phyloP scores from a whole-genome alignment of 2,797 vertebrate genomes.

The Macropus fuliginosus region DNA sequence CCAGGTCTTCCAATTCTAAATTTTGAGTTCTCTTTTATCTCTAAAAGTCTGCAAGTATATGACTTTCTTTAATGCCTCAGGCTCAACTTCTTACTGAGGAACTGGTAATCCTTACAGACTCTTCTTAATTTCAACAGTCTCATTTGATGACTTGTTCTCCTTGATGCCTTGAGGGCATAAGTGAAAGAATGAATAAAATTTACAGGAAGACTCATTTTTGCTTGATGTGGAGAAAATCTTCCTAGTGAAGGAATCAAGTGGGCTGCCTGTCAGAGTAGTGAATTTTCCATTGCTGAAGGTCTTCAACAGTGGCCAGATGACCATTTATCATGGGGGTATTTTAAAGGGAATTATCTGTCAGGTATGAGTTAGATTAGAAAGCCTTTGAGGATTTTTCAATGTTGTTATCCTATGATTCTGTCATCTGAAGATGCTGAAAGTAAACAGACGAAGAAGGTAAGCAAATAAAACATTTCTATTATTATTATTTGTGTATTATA shows the following conservation, averaged over 20 bases:
- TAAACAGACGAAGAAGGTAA: not conserved
- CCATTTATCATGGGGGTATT: not conserved
- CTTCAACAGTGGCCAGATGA: not conserved
- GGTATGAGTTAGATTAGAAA: not conserved
- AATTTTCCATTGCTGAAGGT: not conserved
- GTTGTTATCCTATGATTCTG: not conserved
- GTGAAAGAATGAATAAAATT: not conserved
- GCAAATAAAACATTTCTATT: not conserved
- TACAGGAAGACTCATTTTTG: not conserved
- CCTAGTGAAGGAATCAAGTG: not conserved
- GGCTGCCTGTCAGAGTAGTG: not conserved
- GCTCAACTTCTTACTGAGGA: not conserved
- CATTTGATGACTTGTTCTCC: not conserved
- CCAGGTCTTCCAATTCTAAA: not conserved
- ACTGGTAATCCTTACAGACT: not conserved
- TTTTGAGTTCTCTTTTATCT: not conserved
- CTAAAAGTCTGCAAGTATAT: not conserved
- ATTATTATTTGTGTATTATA: not conserved
- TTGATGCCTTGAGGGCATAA: not conserved
- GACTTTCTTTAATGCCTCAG: not conserved
- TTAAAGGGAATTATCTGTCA: not conserved
- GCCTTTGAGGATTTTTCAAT: not conserved
- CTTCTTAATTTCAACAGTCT: not conserved
- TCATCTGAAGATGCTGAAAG: not conserved
- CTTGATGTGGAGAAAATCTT: not conserved